Evolutionary conservation across 53 echinoderm and acorn worm species (phyloP).

Genomic region (Actinopyga echinites): DNA sequence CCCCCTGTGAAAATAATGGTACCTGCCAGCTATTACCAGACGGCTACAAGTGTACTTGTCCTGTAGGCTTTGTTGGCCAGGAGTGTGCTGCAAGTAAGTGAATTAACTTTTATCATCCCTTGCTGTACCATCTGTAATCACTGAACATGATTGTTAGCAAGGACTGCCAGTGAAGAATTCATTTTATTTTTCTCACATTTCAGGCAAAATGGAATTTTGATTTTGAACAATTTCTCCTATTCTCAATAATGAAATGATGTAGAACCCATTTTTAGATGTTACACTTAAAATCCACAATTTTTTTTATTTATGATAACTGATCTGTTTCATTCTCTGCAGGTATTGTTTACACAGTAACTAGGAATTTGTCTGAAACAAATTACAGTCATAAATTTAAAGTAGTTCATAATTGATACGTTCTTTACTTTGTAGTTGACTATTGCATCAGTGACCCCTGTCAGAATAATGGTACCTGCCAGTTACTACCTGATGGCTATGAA

Average conservation of each 20-base stretch:
- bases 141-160: too few relatives aligned
- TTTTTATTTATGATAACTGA: too few relatives aligned
- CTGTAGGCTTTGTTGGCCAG: constrained; percentile 59
- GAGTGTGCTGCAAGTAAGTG: constrained; percentile 78
- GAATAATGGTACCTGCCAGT: constrained; percentile 73
- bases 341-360: too few relatives aligned
- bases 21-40: constrained; percentile 61
- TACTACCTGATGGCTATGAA: constrained; percentile 60
- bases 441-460: constrained; percentile 77
- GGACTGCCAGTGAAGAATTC: too few relatives aligned
- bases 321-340: too few relatives aligned
- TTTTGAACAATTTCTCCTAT: too few relatives aligned
- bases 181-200: too few relatives aligned
- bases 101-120: neutral
- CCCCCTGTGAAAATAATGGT: constrained; percentile 72
- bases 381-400: neutral
- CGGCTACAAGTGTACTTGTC: constrained; percentile 74
- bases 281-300: too few relatives aligned
- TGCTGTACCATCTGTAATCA: neutral
- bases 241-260: too few relatives aligned
- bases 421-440: constrained; percentile 64
- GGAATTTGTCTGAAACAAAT: too few relatives aligned
- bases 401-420: neutral
- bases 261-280: too few relatives aligned
- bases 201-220: too few relatives aligned